Evolutionary conservation across 2,888 invertebrate genomes (phyloP).

Genomic region (Hypsopygia costalis): DNA sequence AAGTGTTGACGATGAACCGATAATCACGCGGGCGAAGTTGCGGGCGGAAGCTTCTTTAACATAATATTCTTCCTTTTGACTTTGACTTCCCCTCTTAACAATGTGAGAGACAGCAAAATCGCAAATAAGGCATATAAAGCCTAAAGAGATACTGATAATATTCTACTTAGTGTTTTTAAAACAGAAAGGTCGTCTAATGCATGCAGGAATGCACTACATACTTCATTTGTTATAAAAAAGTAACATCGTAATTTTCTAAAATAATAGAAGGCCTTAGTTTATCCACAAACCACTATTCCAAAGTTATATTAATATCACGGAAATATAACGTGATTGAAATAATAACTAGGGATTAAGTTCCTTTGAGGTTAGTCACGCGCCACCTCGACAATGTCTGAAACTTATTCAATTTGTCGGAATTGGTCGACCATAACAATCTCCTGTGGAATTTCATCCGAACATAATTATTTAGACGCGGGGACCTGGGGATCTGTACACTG

Average conservation of each 20-base stretch:
- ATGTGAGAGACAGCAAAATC: no score
- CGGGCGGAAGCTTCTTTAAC: no score
- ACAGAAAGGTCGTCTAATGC: no score
- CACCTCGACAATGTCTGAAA: slow-evolving; percentile 43
- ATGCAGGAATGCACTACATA: no score
- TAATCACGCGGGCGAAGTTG: no score
- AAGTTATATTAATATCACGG: slow-evolving; percentile 32
- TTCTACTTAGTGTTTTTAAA: no score
- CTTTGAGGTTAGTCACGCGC: slow-evolving; percentile 31
- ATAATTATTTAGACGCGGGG: slow-evolving; percentile 12
- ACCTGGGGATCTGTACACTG: slow-evolving; percentile 5
- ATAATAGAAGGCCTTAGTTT: not conserved
- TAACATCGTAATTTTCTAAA: not conserved
- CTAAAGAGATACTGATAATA: no score
- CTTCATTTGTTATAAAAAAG: no score
- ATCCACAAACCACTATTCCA: slow-evolving; percentile 12
- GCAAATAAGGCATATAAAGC: no score
- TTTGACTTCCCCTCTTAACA: no score
- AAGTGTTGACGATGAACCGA: no score
- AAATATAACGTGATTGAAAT: slow-evolving; percentile 41
- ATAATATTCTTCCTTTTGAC: no score
- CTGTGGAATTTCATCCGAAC: slow-evolving; percentile 16
- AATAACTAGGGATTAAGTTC: slow-evolving; percentile 43
- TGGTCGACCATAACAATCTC: slow-evolving; percentile 29
- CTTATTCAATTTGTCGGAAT: slow-evolving; percentile 54